Evolutionary conservation across 1,140 invertebrate genomes (phyloP), one percentile per base, ranked within the genome.

Genomic region (Diorhabda elongata): DNA sequence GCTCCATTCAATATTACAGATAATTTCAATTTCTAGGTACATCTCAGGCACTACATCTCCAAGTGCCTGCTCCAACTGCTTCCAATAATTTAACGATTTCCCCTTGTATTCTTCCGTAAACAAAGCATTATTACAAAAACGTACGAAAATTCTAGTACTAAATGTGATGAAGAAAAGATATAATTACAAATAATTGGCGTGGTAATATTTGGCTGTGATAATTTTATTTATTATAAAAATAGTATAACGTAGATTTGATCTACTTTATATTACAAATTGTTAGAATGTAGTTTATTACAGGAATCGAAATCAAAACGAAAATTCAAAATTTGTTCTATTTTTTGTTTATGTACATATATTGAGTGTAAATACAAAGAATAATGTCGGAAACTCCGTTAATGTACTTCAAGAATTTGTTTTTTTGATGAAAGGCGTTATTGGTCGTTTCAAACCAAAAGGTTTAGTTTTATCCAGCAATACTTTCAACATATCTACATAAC

Each of bases 61-160:
- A 76, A 61, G 74, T 77, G n/a, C 71, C 75, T 6, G 75, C 75
- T 63, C 73, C 77, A 5, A 71, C 71, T 42, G 26, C 71, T 56
- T 68, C 61, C 43, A 69, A 57, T 66, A 71, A 62, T 64, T 61
- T 58, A 9, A 61, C 61, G 44, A 72, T 52, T 70, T 59, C 64
- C 60, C 66, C 64, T 42, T 41, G 69, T 68, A 73, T 73, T 67
- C 42, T 73, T 42, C 69, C 73, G 26, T 74, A 66, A 74, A 64
- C n/a, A 9, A 8, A 64, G 11, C 47, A 64, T 26, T 42, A 26
- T 61, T 9, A 8, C 61, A 63, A 64, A 43, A 61, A 42, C 60
- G 42, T 26, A 57, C 52, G 59, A 64, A 44, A 59, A 63, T 63
- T 69, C 56, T 64, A 58, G 60, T 64, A 56, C 41, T 57, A 44